Conservation (phyloP, 2,888 invertebrate species). For the Itoplectis maculator region DNA sequence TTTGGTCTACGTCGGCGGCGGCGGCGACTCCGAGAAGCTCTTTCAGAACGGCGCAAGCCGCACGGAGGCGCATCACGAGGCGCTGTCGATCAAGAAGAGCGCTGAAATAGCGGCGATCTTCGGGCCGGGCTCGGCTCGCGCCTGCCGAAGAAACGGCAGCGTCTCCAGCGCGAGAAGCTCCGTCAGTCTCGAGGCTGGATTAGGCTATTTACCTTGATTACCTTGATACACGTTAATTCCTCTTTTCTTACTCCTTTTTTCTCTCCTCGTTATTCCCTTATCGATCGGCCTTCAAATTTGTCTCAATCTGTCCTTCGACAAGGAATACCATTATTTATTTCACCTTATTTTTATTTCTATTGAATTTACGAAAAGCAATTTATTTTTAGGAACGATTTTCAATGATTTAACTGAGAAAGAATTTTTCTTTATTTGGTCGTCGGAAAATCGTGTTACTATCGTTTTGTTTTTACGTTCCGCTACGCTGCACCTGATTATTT, state of each 20-base stretch:
- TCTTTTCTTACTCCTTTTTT: not conserved
- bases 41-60: conserved; percentile 68
- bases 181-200: conserved; percentile 81
- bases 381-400: too few relatives aligned
- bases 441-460: not conserved
- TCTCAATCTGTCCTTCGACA: not conserved
- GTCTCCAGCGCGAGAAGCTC: conserved; percentile 81
- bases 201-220: conserved; percentile 81
- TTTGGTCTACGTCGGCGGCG: conserved; percentile 84
- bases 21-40: conserved; percentile 76
- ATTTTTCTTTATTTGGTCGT: not conserved
- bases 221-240: not conserved
- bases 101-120: conserved; percentile 95
- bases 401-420: not conserved
- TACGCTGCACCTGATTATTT: conserved; percentile 75
- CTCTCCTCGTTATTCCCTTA: not conserved
- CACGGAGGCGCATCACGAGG: conserved; percentile 85
- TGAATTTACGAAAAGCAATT: not conserved
- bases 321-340: not conserved
- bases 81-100: conserved; percentile 94
- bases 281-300: not conserved
- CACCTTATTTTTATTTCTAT: not conserved
- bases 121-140: conserved; percentile 87
- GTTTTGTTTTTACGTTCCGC: conserved; percentile 55
- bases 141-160: conserved; percentile 78